Base-by-base conservation (phyloP, 2,797 vertebrate genomes). In the Pipistrellus pipistrellus region DNA sequence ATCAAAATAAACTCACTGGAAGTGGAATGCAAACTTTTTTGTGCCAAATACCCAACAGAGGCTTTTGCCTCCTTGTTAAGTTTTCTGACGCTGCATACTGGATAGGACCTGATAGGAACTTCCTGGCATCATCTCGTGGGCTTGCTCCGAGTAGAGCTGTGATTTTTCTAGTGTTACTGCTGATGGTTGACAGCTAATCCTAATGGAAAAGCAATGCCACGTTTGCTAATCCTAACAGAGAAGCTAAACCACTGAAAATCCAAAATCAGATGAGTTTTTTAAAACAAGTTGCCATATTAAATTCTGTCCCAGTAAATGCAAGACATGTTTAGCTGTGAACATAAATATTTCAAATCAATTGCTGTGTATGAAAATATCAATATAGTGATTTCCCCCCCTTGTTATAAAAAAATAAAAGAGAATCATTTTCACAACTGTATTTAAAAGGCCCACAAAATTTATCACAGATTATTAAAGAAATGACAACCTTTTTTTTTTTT, bases 201-300 rank as follows among this genome's bases (percentile, higher is more conserved):
- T 84, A 95, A 86, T 85, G 53, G 88, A 96, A 97, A 97, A 94
- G 17, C 21, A 95, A 77, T 44, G 25, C 6, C 25, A 90, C 68
- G 69, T 91, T 85, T 15, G 0, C 25, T 97, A 97, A 96, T 93
- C 77, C 68, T 88, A 85, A 96, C 17, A 44, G 69, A 97, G 89
- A 76, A 32, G 44, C 82, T 87, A 80, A 96, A 76, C 82, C 64
- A 85, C 77, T 91, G 78, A 76, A 88, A 85, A 83, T 48, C 62
- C 3, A 83, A 76, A 44, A 59, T 96, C 95, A 66, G 96, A 97
- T 95, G 64, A 92, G 18, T 6, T 92, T 85, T 41, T 85, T 18
- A n/a, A 72, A 90, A 25, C 0, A n/a, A 7, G 5, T 57, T 48
- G 4, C 3, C 88, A 94, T 72, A 91, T 89, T 93, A 85, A 51